Conservation (phyloP, 2,113 vertebrate species). For the Callaeas wilsoni region DNA sequence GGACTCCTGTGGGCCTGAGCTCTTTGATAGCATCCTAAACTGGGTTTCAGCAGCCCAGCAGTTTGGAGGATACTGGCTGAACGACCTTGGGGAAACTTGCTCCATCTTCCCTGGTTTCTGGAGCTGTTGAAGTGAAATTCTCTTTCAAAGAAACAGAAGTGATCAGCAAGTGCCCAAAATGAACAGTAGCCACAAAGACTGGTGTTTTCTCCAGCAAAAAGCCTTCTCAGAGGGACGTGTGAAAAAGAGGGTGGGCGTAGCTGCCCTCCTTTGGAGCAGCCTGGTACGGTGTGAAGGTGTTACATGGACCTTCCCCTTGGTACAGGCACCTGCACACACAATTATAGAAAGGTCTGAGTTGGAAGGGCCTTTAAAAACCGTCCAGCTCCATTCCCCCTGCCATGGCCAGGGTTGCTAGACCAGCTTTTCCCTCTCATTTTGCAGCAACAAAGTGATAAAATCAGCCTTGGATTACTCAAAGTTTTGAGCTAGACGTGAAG, state of each 20-base stretch:
- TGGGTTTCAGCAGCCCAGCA: neutral
- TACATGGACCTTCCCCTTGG: neutral
- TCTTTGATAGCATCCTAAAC: neutral
- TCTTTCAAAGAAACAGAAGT: neutral
- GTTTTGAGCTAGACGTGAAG: neutral
- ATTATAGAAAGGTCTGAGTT: neutral
- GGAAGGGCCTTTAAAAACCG: neutral
- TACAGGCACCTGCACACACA: rapidly evolving
- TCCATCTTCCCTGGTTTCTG: neutral
- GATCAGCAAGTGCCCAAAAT: neutral
- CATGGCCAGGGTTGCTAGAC: too few species aligned
- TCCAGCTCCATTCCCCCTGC: neutral
- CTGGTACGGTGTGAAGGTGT: neutral
- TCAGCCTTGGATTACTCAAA: neutral
- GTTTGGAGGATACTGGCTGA: neutral
- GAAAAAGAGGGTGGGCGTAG: neutral
- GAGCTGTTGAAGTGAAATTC: neutral
- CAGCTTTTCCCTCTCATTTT: neutral
- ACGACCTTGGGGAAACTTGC: neutral
- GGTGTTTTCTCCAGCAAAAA: neutral
- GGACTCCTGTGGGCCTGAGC: neutral
- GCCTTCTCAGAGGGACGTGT: neutral
- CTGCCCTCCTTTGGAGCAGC: neutral
- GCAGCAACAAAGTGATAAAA: too few species aligned
- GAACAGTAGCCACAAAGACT: neutral